Percentiles rank a stretch among this genome's conserved stretches.
These are phyloP conservation scores for Notechis scutatus DNA, from an alignment of 2,113 vertebrate species.

Conservation along the genomic window DNA sequence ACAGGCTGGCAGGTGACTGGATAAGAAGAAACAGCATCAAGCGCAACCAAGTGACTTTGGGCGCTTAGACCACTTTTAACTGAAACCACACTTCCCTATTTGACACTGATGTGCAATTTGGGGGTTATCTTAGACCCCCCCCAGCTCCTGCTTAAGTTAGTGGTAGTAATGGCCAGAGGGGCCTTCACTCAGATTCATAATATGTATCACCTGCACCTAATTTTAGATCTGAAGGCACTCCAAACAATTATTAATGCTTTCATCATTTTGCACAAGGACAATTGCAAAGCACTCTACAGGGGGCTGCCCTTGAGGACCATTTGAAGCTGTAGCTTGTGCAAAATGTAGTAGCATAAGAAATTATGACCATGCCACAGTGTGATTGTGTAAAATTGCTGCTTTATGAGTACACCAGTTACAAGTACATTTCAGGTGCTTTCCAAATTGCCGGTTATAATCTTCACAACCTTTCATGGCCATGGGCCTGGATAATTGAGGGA, in stretches of 20 bases:
- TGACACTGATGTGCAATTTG: not conserved
- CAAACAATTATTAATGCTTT: not conserved
- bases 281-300: not conserved
- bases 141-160: not conserved
- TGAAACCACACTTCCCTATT: not conserved
- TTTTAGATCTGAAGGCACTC: not conserved
- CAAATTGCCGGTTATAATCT: not conserved
- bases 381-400: not conserved
- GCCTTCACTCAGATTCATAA: not conserved
- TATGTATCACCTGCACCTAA: not conserved
- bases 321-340: not conserved
- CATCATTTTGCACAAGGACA: not conserved
- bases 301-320: not conserved
- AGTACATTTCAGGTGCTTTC: not conserved
- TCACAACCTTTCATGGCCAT: not conserved
- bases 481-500: no score
- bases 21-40: not conserved
- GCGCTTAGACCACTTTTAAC: not conserved
- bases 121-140: not conserved
- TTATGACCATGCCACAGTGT: not conserved
- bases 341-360: not conserved
- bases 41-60: not conserved
- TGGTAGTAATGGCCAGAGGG: not conserved
- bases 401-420: not conserved
- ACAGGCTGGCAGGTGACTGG: not conserved